These are phyloP conservation scores for Drosophila guanche DNA, from an alignment of 1,140 invertebrate genomes.

Conservation along the genomic window DNA sequence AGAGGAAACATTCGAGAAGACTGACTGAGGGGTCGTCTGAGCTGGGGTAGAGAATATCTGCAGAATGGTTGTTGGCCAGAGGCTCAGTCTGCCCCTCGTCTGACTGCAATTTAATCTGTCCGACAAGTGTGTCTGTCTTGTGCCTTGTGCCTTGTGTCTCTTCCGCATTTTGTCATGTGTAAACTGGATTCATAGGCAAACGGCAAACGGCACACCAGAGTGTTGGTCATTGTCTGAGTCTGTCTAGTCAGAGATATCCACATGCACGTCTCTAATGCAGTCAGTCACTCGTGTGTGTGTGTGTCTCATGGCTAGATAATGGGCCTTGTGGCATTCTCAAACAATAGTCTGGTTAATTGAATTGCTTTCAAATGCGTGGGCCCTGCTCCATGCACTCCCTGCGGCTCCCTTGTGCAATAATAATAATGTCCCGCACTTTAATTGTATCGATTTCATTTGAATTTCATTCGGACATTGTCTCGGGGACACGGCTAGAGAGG, in stretches of 20 bases:
- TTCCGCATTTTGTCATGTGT: conserved; percentile 22
- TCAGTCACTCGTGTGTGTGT: no score
- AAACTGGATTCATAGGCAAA: conserved; percentile 19
- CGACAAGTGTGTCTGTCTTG: conserved; percentile 52
- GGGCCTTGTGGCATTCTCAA: conserved; percentile 20
- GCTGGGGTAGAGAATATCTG: no score
- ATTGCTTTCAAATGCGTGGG: conserved; percentile 71
- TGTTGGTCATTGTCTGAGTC: conserved; percentile 2
- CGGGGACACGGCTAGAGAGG: conserved; percentile 40
- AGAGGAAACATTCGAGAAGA: not conserved
- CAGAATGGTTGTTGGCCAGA: no score
- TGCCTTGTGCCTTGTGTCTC: conserved; percentile 18
- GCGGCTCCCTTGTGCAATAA: conserved; percentile 31
- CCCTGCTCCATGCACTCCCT: conserved; percentile 14
- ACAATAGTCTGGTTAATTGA: conserved; percentile 73
- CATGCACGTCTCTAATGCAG: conserved; percentile 31
- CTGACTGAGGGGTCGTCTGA: not conserved
- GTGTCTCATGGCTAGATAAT: conserved; percentile 23
- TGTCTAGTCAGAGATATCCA: not conserved
- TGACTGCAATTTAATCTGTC: conserved; percentile 66
- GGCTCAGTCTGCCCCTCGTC: not conserved
- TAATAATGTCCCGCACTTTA: conserved; percentile 52
- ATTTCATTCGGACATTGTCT: conserved; percentile 38
- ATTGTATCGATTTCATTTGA: conserved; percentile 61
- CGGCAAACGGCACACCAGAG: no score